Conservation (phyloP, 2,888 invertebrate species). For the Plusia festucae region DNA sequence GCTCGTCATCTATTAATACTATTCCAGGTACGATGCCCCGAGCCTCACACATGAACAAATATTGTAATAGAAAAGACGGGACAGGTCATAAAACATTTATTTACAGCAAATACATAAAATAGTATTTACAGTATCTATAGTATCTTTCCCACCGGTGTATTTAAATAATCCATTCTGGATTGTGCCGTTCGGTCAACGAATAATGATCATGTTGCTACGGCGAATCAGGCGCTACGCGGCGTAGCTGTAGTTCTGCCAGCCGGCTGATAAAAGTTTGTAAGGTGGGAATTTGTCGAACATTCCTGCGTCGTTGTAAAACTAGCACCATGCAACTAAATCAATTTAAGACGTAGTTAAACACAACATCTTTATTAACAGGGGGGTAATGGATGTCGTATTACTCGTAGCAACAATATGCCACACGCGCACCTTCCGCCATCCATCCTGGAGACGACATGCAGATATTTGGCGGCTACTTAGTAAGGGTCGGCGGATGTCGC, state of each 20-base stretch:
- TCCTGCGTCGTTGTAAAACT: too few species aligned
- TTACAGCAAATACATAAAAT: too few species aligned
- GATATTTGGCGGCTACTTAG: conserved; percentile 13
- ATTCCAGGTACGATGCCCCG: background rate
- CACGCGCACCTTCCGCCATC: background rate
- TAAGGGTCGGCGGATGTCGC: background rate
- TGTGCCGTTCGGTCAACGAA: background rate
- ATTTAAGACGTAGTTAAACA: too few species aligned
- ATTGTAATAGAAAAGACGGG: too few species aligned
- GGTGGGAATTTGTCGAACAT: too few species aligned
- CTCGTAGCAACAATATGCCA: background rate
- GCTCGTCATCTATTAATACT: background rate
- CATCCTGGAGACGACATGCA: background rate
- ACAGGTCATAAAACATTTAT: too few species aligned
- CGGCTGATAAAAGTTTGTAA: background rate
- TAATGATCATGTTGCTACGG: background rate
- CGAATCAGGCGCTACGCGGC: background rate
- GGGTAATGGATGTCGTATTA: background rate
- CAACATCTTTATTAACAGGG: too few species aligned
- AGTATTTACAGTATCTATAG: too few species aligned
- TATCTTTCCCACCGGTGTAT: too few species aligned
- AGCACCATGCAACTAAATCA: too few species aligned
- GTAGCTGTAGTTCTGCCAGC: background rate
- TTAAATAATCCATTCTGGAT: too few species aligned
- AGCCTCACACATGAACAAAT: background rate